Evolutionary conservation across 2,113 vertebrate genomes (phyloP).

Genomic region (Zapornia atra): DNA sequence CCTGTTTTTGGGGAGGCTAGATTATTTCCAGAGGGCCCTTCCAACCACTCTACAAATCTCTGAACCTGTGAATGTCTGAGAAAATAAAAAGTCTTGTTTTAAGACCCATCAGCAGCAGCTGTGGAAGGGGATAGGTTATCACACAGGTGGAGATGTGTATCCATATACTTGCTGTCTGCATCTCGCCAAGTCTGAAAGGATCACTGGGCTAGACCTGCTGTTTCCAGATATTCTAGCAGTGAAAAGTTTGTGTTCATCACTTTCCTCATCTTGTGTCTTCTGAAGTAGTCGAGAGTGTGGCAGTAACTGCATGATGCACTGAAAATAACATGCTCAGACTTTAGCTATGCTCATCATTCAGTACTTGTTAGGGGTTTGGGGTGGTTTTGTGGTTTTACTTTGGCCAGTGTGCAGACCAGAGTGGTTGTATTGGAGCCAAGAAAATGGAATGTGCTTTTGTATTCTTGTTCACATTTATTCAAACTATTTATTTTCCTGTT

Average conservation of each 20-base stretch:
- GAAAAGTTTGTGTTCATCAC: background rate
- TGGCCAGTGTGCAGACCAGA: background rate
- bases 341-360: background rate
- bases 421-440: background rate
- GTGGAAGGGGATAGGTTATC: background rate
- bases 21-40: no score
- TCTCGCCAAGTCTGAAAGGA: background rate
- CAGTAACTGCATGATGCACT: background rate
- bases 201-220: background rate
- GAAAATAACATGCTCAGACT: background rate
- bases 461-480: background rate
- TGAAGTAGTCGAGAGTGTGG: background rate
- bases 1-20: background rate
- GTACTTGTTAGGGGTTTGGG: background rate
- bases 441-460: background rate
- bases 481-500: background rate
- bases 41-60: no score
- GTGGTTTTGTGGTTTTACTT: background rate
- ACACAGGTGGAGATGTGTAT: no score
- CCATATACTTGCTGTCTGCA: background rate
- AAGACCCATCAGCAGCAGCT: background rate
- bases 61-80: background rate
- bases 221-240: background rate
- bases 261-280: background rate
- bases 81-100: background rate